Evolutionary conservation across 1,140 invertebrate genomes (phyloP).

Genomic region (Prorops nasuta): DNA sequence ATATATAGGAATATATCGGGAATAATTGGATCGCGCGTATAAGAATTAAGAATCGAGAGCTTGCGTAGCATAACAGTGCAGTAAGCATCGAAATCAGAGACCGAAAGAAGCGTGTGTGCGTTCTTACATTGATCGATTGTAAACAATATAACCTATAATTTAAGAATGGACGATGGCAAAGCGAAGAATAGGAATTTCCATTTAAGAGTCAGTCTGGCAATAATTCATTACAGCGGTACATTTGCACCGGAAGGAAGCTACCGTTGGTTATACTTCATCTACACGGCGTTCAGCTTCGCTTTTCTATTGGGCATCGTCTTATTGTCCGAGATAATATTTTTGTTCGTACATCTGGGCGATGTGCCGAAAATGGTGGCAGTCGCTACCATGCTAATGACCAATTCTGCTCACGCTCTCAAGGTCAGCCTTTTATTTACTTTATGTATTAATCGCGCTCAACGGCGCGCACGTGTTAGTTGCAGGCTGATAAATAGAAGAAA

Average conservation of each 20-base stretch:
- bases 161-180: too few species aligned
- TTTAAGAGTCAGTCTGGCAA: conserved; percentile 21
- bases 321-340: conserved; percentile 20
- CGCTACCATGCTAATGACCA: conserved; percentile 32
- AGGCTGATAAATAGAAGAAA: too few species aligned
- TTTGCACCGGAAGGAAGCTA: conserved; percentile 23
- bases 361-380: conserved; percentile 22
- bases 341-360: conserved; percentile 24
- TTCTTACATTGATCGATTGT: too few species aligned
- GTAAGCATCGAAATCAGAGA: too few species aligned
- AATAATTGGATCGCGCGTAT: too few species aligned
- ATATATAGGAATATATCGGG: too few species aligned
- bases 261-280: conserved; percentile 21
- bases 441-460: background rate
- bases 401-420: conserved; percentile 32
- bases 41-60: too few species aligned
- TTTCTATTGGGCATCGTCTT: conserved; percentile 29
- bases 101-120: too few species aligned
- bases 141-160: too few species aligned
- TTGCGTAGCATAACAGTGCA: too few species aligned
- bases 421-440: conserved; percentile 12
- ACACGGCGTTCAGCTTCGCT: conserved; percentile 17
- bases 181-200: conserved; percentile 28
- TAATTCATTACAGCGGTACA: conserved; percentile 33
- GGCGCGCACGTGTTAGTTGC: too few species aligned